Evolutionary conservation across 2,888 invertebrate genomes (phyloP).

Genomic region (Acronicta leporina): DNA sequence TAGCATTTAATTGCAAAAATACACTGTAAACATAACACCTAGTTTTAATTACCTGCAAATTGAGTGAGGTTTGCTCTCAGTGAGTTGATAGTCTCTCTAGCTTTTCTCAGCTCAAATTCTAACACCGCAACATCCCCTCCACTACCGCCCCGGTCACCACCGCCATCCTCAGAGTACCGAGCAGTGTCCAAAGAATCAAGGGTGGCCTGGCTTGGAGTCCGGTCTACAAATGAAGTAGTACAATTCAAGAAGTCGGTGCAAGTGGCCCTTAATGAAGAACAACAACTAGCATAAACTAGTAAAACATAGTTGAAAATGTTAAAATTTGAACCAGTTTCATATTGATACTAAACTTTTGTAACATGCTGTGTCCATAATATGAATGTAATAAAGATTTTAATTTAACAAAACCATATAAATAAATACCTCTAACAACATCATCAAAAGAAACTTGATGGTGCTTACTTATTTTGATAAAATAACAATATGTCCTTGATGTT

Average conservation of each 20-base stretch:
- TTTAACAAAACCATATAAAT: too few relatives aligned
- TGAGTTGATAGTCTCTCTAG: slow-evolving; percentile 95
- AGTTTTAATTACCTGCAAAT: slow-evolving; percentile 89
- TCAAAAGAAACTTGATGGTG: too few relatives aligned
- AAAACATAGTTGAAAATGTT: too few relatives aligned
- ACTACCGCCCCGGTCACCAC: slow-evolving; percentile 94
- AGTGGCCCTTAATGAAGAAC: too few relatives aligned
- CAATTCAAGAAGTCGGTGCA: background rate
- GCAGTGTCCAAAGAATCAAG: slow-evolving; percentile 96
- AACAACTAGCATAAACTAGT: too few relatives aligned
- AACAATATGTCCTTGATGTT: too few relatives aligned
- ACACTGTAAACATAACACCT: background rate
- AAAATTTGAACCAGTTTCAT: too few relatives aligned
- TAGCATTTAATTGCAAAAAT: background rate
- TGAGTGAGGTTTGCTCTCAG: slow-evolving; percentile 94
- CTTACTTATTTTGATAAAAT: too few relatives aligned
- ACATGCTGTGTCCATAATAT: too few relatives aligned
- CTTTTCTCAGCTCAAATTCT: slow-evolving; percentile 96
- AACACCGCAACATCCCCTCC: slow-evolving; percentile 95
- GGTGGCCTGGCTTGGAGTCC: slow-evolving; percentile 95
- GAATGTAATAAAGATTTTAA: too few relatives aligned
- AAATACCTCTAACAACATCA: too few relatives aligned
- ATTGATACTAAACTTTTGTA: too few relatives aligned
- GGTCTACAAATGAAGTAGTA: slow-evolving; percentile 82
- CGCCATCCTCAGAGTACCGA: slow-evolving; percentile 96